These are phyloP conservation scores for Parelbella ahira DNA, from an alignment of 2,888 invertebrate species.

Conservation along the genomic window DNA sequence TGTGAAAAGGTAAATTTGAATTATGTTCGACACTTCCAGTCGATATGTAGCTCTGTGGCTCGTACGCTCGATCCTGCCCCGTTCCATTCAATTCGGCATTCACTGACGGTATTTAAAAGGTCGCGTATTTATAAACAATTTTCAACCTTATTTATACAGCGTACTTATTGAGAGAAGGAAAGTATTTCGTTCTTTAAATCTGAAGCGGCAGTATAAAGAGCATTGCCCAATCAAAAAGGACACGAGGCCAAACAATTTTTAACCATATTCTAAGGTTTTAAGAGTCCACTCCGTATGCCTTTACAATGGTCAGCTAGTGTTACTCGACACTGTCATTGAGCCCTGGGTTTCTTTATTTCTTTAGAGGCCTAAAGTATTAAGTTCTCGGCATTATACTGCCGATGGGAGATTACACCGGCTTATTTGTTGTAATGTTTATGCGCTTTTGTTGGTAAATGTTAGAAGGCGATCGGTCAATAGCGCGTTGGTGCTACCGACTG, in stretches of 20 bases:
- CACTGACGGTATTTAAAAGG: slow-evolving; percentile 44
- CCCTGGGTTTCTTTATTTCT: slow-evolving; percentile 14
- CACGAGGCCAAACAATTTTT: background rate
- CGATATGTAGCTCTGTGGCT: background rate
- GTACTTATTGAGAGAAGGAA: no score
- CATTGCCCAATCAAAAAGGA: slow-evolving; percentile 5
- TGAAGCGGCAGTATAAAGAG: slow-evolving; percentile 6
- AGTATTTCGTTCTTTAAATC: slow-evolving; percentile 1
- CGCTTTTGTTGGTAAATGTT: slow-evolving; percentile 9
- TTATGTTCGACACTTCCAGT: slow-evolving; percentile 1
- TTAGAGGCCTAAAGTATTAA: slow-evolving; percentile 17
- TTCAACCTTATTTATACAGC: slow-evolving; percentile 3
- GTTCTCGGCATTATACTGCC: slow-evolving; percentile 17
- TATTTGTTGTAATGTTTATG: slow-evolving; percentile 12
- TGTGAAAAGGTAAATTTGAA: no score
- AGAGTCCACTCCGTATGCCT: background rate
- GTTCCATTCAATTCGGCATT: slow-evolving; percentile 52
- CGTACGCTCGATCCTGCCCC: slow-evolving; percentile 39
- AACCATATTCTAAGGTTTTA: slow-evolving; percentile 26
- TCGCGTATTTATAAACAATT: slow-evolving; percentile 2
- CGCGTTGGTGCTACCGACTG: slow-evolving; percentile 2
- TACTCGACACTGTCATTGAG: slow-evolving; percentile 52
- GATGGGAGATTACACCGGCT: slow-evolving; percentile 24
- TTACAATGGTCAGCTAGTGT: slow-evolving; percentile 9
- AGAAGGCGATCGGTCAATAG: slow-evolving; percentile 1